Percentiles rank a stretch among this genome's conserved stretches.
Evolutionary conservation across 2,113 vertebrate species (phyloP).

Genomic region (Callipepla squamata): DNA sequence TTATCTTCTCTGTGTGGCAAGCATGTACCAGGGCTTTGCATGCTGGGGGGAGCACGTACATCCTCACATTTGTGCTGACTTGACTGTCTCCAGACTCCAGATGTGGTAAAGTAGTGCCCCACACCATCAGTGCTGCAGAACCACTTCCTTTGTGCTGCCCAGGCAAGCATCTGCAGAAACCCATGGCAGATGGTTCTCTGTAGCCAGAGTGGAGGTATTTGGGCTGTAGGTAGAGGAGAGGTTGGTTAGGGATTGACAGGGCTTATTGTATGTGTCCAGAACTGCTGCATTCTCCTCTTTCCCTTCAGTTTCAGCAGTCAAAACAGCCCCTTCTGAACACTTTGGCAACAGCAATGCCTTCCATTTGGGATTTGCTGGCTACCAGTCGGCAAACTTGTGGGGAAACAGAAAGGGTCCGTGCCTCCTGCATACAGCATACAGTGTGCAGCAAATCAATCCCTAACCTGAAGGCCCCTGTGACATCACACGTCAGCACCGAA

Average conservation of each 20-base stretch:
- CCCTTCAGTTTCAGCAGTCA: neutral
- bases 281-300: neutral
- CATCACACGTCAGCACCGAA: neutral
- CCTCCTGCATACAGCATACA: fast-evolving
- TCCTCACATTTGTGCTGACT: neutral
- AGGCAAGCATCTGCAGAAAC: neutral
- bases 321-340: neutral
- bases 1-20: neutral
- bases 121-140: neutral
- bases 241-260: neutral
- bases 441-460: neutral
- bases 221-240: neutral
- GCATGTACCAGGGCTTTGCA: neutral
- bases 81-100: neutral
- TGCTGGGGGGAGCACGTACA: fast-evolving
- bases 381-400: neutral
- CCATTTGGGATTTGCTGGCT: neutral
- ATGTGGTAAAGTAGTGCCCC: neutral
- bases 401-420: neutral
- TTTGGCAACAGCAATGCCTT: neutral
- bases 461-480: neutral
- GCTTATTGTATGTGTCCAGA: neutral
- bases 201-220: neutral
- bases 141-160: neutral
- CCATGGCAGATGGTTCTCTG: neutral